Conservation (phyloP, 2,888 invertebrate species). For the Trissoscelio sp. region DNA sequence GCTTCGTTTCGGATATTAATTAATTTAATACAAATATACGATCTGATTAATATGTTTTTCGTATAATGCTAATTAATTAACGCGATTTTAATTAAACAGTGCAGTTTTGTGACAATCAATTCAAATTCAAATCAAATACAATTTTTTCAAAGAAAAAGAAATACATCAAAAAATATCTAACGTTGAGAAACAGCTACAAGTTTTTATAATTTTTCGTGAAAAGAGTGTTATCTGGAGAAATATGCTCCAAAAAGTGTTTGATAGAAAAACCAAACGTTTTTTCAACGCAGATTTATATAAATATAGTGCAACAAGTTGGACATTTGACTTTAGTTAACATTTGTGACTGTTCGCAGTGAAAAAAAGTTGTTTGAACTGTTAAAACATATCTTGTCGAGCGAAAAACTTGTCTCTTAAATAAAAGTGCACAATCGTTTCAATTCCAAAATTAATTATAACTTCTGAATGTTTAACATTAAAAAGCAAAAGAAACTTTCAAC, state of each 20-base stretch:
- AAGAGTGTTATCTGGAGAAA: too few relatives aligned
- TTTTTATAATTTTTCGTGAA: too few relatives aligned
- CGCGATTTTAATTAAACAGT: too few relatives aligned
- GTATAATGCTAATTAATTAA: slow-evolving; percentile 12
- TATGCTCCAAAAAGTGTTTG: too few relatives aligned
- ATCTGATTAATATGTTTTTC: slow-evolving; percentile 26
- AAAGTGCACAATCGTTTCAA: not conserved
- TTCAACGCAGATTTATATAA: slow-evolving; percentile 16
- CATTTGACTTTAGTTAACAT: not conserved
- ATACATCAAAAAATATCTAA: too few relatives aligned
- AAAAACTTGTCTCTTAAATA: not conserved
- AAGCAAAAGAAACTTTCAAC: too few relatives aligned
- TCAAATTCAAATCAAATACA: too few relatives aligned
- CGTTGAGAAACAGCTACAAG: too few relatives aligned
- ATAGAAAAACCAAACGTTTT: slow-evolving; percentile 3
- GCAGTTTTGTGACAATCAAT: too few relatives aligned
- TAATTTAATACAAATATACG: slow-evolving; percentile 13
- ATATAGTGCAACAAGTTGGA: slow-evolving; percentile 45
- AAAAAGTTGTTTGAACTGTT: not conserved
- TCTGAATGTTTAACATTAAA: not conserved
- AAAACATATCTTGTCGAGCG: not conserved
- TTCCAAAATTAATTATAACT: not conserved
- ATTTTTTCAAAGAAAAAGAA: too few relatives aligned
- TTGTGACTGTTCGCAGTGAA: not conserved
- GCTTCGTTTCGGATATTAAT: slow-evolving; percentile 17